Evolutionary conservation across 2,888 invertebrate genomes (phyloP), one percentile per base, ranked within the genome.

Genomic region (Penaeus monodon): DNA sequence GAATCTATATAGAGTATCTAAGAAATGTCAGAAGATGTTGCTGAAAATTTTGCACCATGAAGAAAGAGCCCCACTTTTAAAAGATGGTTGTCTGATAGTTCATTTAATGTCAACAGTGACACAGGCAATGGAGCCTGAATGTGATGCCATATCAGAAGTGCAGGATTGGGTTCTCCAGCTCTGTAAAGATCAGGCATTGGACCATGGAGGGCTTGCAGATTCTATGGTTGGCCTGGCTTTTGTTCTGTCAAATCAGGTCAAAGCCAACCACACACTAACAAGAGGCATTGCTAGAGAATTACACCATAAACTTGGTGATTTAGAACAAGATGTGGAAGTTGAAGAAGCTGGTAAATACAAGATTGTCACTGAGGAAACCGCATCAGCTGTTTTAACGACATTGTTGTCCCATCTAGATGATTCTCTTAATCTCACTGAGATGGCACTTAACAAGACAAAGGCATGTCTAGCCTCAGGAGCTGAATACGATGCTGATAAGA

Each of bases 281-380:
- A 88, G 84, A 22, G 78, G 76, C 38, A 38, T 90, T 64, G 88
- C 88, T 27, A 77, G 78, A 24, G 89, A 88, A 24, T n/a, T 90
- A 44, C 88, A 89, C 73, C 82, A 79, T 27, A 79, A 81, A 27
- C 77, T 90, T 24, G 90, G 90, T 20, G 88, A 89, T 80, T 65
- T 86, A 33, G 89, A 88, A 33, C 65, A 84, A 44, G 85, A 77
- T 63, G 88, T 84, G 4, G 68, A 44, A 14, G 74, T 88, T 57
- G 83, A 83, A n/a, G 88, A 79, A n/a, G 10, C 49, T 70, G 81
- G 70, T 14, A 83, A 73, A 14, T 88, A 85, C 33, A 82, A 68
- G 8, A 80, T 89, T 22, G 88, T 90, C 20, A 86, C 85, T 3
- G 90, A 89, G 44, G 44, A 49, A 22, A 79, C 87, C 20, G 85